A percentile compares a stretch with the other conserved stretches of the same genome.
These are phyloP conservation scores for Steatocranus sp. DNA, from an alignment of 2,797 vertebrate species.

Conservation along the genomic window DNA sequence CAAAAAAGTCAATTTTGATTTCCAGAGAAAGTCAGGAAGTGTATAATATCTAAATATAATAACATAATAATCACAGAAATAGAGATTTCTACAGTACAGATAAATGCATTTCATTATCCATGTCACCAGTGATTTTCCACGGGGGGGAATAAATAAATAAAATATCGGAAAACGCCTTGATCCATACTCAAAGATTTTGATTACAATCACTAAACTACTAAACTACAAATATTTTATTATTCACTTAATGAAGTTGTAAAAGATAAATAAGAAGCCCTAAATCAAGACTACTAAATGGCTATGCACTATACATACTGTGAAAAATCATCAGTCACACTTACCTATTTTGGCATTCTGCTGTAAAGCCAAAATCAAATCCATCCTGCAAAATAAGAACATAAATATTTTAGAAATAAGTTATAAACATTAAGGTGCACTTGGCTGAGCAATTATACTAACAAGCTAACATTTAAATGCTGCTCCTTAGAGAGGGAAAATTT, in stretches of 20 bases:
- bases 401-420: neutral
- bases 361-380: constrained; percentile 4
- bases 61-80: neutral
- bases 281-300: neutral
- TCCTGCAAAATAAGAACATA: constrained; percentile 43
- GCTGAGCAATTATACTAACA: neutral
- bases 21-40: neutral
- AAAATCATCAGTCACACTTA: constrained; percentile 31
- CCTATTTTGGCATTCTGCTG: constrained; percentile 27
- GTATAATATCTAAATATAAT: neutral
- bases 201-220: neutral
- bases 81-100: neutral
- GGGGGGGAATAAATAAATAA: no score
- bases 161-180: neutral
- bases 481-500: fast-evolving
- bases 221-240: neutral
- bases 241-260: neutral
- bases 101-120: neutral
- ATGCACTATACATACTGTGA: neutral
- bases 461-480: neutral
- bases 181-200: neutral
- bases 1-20: neutral
- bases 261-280: neutral
- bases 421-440: neutral
- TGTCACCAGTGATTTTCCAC: fast-evolving